These are phyloP conservation scores for Heliconius nattereri DNA, from an alignment of 1,140 invertebrate genomes.

Conservation along the genomic window DNA sequence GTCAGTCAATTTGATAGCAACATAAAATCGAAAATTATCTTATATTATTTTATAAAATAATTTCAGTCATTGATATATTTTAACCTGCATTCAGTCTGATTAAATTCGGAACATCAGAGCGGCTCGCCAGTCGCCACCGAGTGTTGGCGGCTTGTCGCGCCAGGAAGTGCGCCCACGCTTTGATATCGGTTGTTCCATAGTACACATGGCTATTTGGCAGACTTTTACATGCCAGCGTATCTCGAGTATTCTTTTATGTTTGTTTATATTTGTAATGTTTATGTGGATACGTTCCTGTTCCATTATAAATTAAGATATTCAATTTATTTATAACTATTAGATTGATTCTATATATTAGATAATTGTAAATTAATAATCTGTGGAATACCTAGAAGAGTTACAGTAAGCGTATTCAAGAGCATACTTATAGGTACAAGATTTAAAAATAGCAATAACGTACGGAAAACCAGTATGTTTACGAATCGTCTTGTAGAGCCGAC, in stretches of 20 bases:
- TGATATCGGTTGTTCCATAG: constrained; percentile 41
- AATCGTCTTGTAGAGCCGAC: constrained; percentile 41
- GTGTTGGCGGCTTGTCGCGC: constrained; percentile 40
- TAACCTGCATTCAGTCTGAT: constrained; percentile 7
- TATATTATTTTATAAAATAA: too few relatives aligned
- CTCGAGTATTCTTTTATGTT: constrained; percentile 34
- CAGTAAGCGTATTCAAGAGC: background rate
- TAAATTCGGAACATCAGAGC: constrained; percentile 30
- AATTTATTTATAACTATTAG: background rate
- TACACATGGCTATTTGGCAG: constrained; percentile 45
- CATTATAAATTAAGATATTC: background rate
- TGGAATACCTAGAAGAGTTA: background rate
- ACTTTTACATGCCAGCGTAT: constrained; percentile 37
- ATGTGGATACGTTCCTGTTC: background rate
- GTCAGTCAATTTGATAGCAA: too few relatives aligned
- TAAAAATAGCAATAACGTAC: constrained; percentile 18
- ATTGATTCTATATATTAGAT: too few relatives aligned
- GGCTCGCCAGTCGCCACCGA: constrained; percentile 21
- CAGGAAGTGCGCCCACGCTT: constrained; percentile 50
- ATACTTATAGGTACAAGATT: constrained; percentile 12
- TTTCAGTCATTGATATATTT: background rate
- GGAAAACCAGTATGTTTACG: constrained; percentile 30
- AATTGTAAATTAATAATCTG: too few relatives aligned
- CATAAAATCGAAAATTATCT: too few relatives aligned
- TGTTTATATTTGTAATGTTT: constrained; percentile 22